Percentiles rank a stretch among this genome's conserved stretches.
Conservation (phyloP, 30 jellyfish, hydroid and myxozoan species). For the Mastigias papua region DNA sequence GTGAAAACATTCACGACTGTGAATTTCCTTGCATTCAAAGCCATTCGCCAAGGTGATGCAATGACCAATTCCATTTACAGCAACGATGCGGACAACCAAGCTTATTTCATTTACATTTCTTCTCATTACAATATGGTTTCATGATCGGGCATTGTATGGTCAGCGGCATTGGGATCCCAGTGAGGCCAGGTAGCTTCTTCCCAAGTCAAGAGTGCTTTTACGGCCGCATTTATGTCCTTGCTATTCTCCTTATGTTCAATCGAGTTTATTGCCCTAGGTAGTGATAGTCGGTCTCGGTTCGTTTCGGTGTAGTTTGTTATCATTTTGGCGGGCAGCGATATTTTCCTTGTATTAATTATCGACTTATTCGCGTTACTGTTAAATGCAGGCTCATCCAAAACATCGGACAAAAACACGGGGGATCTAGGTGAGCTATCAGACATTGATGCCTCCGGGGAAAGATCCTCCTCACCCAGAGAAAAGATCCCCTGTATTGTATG, state of each 20-base stretch:
- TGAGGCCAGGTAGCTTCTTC: constrained; percentile 89
- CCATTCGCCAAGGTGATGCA: no score
- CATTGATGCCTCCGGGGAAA: constrained; percentile 48
- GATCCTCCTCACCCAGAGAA: constrained; percentile 62
- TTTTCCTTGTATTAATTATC: constrained; percentile 37
- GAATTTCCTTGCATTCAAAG: no score
- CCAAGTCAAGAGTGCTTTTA: constrained; percentile 50
- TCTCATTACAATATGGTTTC: constrained; percentile 69
- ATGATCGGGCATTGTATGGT: constrained; percentile 85
- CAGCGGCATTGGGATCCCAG: constrained; percentile 75
- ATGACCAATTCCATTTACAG: neutral
- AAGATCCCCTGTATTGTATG: constrained; percentile 51
- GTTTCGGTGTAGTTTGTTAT: constrained; percentile 11
- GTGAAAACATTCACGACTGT: no score
- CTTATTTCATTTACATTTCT: neutral
- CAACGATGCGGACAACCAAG: neutral
- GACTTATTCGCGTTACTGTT: constrained; percentile 37
- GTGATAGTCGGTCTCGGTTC: constrained; percentile 19
- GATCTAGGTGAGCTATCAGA: constrained; percentile 52
- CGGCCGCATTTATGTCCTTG: neutral
- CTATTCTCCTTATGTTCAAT: neutral
- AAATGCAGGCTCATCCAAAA: constrained; percentile 85
- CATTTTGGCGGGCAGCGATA: constrained; percentile 68
- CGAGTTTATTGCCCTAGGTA: constrained; percentile 39
- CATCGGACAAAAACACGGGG: constrained; percentile 78